These are phyloP conservation scores for Chitala chitala DNA, from an alignment of 2,113 vertebrate genomes.

Conservation along the genomic window DNA sequence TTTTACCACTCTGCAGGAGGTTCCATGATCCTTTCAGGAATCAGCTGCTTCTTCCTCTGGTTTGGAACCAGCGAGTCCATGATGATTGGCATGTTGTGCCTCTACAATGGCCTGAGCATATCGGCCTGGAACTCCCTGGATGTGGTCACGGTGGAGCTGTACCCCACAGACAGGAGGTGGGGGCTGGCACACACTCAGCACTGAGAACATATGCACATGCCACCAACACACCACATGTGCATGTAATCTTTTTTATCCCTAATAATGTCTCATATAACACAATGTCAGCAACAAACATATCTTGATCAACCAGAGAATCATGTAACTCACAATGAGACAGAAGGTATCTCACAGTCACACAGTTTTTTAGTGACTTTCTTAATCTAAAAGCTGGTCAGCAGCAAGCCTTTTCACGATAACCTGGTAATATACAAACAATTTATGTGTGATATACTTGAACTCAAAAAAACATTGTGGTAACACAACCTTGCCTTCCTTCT, in stretches of 20 bases:
- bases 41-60: conserved; percentile 98
- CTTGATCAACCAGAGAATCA: background rate
- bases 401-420: too few relatives aligned
- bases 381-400: too few relatives aligned
- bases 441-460: too few relatives aligned
- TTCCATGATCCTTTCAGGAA: conserved; percentile 97
- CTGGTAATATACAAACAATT: background rate
- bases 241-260: background rate
- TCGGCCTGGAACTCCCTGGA: conserved; percentile 98
- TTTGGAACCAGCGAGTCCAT: conserved; percentile 96
- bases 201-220: background rate
- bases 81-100: conserved; percentile 98
- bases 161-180: conserved; percentile 90
- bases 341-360: too few relatives aligned
- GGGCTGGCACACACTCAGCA: background rate
- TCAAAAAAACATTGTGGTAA: background rate
- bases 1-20: conserved; percentile 67
- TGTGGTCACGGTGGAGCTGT: conserved; percentile 92
- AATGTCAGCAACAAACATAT: background rate
- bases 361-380: too few relatives aligned
- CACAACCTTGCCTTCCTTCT: background rate
- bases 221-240: background rate
- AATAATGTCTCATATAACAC: background rate
- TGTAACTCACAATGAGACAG: background rate
- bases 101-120: conserved; percentile 95